Evolutionary conservation across 2,797 vertebrate genomes (phyloP).

Genomic region (Buceros bicornis): DNA sequence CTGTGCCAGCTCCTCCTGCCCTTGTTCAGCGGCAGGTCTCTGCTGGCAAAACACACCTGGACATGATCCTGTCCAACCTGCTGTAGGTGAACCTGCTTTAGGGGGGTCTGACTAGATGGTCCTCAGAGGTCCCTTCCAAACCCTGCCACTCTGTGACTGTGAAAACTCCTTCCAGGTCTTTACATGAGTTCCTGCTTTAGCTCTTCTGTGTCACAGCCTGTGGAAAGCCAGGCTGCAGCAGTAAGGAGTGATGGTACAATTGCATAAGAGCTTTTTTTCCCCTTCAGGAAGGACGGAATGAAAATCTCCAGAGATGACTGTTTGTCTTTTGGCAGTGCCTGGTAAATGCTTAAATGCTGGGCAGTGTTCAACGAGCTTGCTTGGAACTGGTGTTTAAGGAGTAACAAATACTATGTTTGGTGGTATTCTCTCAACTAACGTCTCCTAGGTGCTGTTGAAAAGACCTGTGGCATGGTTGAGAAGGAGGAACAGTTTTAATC

Average conservation of each 20-base stretch:
- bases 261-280: neutral
- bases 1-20: neutral
- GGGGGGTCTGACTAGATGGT: too few relatives aligned
- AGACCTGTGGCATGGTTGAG: neutral
- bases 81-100: too few relatives aligned
- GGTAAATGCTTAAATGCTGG: neutral
- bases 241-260: neutral
- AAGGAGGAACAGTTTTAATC: neutral
- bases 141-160: too few relatives aligned
- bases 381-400: neutral
- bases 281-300: neutral
- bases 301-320: constrained; percentile 25
- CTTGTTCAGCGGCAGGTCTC: neutral
- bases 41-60: neutral
- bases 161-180: neutral
- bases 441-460: neutral
- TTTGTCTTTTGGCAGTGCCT: constrained; percentile 23
- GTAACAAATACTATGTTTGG: neutral
- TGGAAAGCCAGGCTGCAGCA: neutral
- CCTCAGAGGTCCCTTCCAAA: too few relatives aligned
- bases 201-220: neutral
- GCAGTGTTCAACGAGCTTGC: neutral
- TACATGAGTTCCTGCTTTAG: neutral
- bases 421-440: neutral
- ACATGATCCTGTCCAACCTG: too few relatives aligned